These are phyloP conservation scores for Chascanopsetta lugubris DNA, from an alignment of 2,113 vertebrate species.

Conservation along the genomic window DNA sequence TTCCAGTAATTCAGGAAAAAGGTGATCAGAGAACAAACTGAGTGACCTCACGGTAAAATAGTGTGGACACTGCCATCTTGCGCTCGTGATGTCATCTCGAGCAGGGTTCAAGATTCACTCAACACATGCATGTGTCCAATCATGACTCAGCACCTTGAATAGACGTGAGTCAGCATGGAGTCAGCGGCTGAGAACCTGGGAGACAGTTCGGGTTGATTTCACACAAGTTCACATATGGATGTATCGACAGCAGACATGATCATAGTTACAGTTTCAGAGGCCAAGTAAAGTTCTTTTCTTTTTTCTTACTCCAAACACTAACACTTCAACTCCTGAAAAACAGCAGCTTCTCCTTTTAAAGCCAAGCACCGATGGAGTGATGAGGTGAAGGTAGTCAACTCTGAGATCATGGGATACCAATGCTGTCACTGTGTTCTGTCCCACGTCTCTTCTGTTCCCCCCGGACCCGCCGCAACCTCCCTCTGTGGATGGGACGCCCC, in stretches of 20 bases:
- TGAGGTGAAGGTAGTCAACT: slow-evolving; percentile 15
- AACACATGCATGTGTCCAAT: too few relatives aligned
- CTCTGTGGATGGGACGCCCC: slow-evolving; percentile 45
- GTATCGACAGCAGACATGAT: slow-evolving; percentile 31
- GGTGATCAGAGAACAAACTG: too few relatives aligned
- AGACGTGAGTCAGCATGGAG: slow-evolving; percentile 40
- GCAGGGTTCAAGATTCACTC: too few relatives aligned
- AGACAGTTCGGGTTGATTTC: slow-evolving; percentile 35
- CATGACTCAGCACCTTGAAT: too few relatives aligned
- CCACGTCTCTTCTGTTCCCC: slow-evolving; percentile 40
- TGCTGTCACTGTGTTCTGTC: slow-evolving; percentile 49
- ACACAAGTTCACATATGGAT: slow-evolving; percentile 44
- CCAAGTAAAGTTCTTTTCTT: slow-evolving; percentile 8
- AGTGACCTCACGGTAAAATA: too few relatives aligned
- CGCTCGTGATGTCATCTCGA: too few relatives aligned
- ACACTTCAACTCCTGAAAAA: slow-evolving; percentile 3
- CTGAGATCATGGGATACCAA: slow-evolving; percentile 43
- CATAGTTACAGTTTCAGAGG: slow-evolving; percentile 3
- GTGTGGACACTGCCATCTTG: too few relatives aligned
- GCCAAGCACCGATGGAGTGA: slow-evolving; percentile 16
- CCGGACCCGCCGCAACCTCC: slow-evolving; percentile 39
- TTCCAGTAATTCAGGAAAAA: too few relatives aligned
- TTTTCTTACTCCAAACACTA: slow-evolving; percentile 6
- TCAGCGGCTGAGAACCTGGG: slow-evolving; percentile 33
- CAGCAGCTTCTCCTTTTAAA: slow-evolving; percentile 1